A percentile compares a stretch with the other conserved stretches of the same genome.
Evolutionary conservation across 2,797 vertebrate species (phyloP).

Genomic region (Anomalospiza imberbis): DNA sequence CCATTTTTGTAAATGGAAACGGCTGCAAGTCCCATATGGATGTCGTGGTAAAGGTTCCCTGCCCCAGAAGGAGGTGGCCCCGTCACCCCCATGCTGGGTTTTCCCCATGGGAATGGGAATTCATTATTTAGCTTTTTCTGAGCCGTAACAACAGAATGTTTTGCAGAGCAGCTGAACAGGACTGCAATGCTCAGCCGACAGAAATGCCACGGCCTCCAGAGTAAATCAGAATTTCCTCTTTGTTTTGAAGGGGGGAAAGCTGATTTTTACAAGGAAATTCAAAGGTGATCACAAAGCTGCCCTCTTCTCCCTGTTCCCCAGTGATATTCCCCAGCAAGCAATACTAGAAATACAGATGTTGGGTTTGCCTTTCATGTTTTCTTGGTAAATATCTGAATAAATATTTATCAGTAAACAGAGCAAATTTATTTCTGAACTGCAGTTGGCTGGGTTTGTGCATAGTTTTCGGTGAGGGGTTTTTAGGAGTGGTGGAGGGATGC

Average conservation of each 20-base stretch:
- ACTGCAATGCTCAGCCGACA: fast-evolving
- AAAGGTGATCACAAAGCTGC: not conserved
- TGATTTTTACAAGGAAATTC: not conserved
- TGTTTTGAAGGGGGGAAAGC: not conserved
- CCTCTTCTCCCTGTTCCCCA: not conserved
- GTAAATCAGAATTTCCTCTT: not conserved
- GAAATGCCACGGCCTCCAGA: fast-evolving
- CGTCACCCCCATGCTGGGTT: not conserved
- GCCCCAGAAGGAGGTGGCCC: not conserved
- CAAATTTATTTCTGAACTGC: not conserved
- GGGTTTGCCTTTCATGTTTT: conserved; percentile 37
- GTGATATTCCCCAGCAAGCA: not conserved
- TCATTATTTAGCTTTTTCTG: not conserved
- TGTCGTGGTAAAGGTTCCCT: not conserved
- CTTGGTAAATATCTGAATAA: conserved; percentile 23
- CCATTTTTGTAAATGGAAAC: not conserved
- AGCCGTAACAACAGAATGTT: not conserved
- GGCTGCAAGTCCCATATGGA: fast-evolving
- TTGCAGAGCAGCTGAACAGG: not conserved
- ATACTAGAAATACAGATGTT: conserved; percentile 1
- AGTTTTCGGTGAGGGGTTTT: not conserved
- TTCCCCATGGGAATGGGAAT: not conserved
- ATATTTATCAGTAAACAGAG: conserved; percentile 54
- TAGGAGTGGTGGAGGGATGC: not conserved
- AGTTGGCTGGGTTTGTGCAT: not conserved